Evolutionary conservation across 2,888 invertebrate genomes (phyloP).

Genomic region (Cactoblastis cactorum): DNA sequence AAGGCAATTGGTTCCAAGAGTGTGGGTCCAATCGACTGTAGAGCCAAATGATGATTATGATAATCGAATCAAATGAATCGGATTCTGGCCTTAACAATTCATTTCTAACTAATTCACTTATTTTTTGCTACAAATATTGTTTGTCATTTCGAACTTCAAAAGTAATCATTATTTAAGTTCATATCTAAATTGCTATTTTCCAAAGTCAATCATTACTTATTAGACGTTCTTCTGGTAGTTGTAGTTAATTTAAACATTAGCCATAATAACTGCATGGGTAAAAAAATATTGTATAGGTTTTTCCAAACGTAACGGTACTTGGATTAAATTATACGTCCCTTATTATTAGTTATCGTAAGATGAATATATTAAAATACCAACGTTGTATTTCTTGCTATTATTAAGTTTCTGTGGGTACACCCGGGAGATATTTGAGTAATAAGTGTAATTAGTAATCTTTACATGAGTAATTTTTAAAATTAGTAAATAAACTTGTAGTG

Average conservation of each 20-base stretch:
- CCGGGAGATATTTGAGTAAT: neutral
- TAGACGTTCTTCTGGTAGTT: neutral
- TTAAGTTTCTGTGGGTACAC: neutral
- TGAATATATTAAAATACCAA: conserved; percentile 7
- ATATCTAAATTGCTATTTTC: neutral
- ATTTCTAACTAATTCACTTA: neutral
- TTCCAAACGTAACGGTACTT: conserved; percentile 3
- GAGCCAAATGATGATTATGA: too few species aligned
- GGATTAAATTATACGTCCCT: conserved; percentile 5
- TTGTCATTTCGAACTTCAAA: neutral
- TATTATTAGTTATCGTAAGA: neutral
- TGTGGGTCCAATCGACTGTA: too few species aligned
- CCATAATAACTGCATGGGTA: conserved; percentile 1
- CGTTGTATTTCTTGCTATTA: neutral
- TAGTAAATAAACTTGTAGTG: too few species aligned
- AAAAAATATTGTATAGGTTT: neutral
- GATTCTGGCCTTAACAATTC: neutral
- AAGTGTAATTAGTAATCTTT: too few species aligned
- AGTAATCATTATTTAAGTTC: neutral
- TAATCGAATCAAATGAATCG: too few species aligned
- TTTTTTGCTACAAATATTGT: neutral
- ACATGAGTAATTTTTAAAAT: too few species aligned
- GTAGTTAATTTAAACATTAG: neutral
- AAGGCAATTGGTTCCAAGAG: too few species aligned
- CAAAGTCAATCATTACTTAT: conserved; percentile 2